Evolutionary conservation across 1,140 invertebrate species (phyloP).

Genomic region (Cheumatopsyche charites): DNA sequence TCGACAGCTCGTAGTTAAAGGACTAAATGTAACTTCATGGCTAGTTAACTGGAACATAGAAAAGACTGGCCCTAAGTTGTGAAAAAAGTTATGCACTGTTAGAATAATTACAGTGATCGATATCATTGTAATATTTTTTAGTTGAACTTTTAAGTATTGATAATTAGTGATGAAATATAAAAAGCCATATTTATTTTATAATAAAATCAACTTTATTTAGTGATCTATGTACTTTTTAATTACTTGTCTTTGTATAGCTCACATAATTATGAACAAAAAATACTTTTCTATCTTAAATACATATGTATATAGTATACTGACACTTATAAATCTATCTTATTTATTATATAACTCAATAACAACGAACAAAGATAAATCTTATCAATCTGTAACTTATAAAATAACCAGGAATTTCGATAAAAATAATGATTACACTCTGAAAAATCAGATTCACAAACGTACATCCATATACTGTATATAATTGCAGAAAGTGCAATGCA

Average conservation of each 20-base stretch:
- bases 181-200: too few relatives aligned
- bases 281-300: background rate
- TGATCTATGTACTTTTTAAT: background rate
- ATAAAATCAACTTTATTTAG: too few relatives aligned
- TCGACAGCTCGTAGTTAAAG: too few relatives aligned
- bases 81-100: too few relatives aligned
- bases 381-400: background rate
- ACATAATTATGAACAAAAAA: background rate
- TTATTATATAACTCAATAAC: background rate
- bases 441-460: constrained; percentile 9
- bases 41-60: too few relatives aligned
- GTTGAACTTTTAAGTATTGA: too few relatives aligned
- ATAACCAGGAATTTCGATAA: constrained; percentile 6
- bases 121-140: too few relatives aligned
- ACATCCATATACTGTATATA: background rate
- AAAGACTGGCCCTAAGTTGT: too few relatives aligned
- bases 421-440: constrained; percentile 4
- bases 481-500: background rate
- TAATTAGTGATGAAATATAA: too few relatives aligned
- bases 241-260: background rate
- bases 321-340: constrained; percentile 5
- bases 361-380: constrained; percentile 12
- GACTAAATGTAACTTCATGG: too few relatives aligned
- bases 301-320: constrained; percentile 10
- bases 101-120: too few relatives aligned